Evolutionary conservation across 1,140 invertebrate genomes (phyloP).

Genomic region (Pararge aegeria): DNA sequence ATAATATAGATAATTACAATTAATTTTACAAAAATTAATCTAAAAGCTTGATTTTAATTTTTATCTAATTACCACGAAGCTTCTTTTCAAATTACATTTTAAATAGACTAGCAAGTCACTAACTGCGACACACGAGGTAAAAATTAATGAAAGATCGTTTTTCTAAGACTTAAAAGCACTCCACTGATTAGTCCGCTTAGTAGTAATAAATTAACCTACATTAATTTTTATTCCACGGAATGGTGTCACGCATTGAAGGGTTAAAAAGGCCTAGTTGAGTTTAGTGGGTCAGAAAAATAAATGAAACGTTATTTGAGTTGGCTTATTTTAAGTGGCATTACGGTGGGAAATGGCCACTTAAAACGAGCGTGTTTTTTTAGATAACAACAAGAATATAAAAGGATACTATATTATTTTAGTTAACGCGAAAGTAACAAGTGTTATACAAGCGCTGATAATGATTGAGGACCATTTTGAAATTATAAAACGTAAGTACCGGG

Average conservation of each 20-base stretch:
- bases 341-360: background rate
- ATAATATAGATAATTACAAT: no score
- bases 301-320: background rate
- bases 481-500: no score
- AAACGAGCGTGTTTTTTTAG: background rate
- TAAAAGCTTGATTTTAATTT: no score
- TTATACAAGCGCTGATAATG: no score
- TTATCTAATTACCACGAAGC: no score
- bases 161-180: constrained; percentile 2
- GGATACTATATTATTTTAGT: no score
- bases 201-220: constrained; percentile 4
- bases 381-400: background rate
- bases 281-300: background rate
- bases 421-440: no score
- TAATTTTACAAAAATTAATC: no score
- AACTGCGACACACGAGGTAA: no score
- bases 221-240: constrained; percentile 1
- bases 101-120: no score
- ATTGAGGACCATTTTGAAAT: no score
- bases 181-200: background rate
- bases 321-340: background rate
- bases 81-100: no score
- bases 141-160: background rate
- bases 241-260: constrained; percentile 8
- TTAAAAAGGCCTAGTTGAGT: constrained; percentile 12